These are phyloP conservation scores for Dreissena rostriformis DNA, from an alignment of 1,140 invertebrate genomes.

Conservation along the genomic window DNA sequence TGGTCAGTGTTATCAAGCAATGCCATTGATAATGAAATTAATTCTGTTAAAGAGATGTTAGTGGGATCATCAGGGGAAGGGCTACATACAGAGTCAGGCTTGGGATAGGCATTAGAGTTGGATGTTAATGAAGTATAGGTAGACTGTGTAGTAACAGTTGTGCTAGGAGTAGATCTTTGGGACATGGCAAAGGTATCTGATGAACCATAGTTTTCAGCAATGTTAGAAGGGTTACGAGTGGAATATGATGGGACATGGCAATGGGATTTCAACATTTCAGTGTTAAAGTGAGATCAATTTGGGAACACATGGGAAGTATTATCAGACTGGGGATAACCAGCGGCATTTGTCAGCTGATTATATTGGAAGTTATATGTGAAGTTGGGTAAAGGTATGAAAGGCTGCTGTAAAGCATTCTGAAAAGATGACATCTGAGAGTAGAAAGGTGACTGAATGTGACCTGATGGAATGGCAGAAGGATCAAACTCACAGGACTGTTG, in stretches of 20 bases:
- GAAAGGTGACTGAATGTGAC: neutral
- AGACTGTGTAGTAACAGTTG: neutral
- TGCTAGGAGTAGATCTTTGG: neutral
- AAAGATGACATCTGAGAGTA: slow-evolving; percentile 12
- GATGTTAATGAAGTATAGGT: neutral
- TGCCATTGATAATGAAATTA: neutral
- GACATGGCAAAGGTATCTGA: slow-evolving; percentile 5
- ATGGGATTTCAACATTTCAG: neutral
- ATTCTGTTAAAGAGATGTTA: neutral
- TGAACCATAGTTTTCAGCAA: neutral
- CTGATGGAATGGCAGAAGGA: neutral
- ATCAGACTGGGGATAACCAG: neutral
- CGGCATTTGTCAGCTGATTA: neutral
- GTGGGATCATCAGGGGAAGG: neutral
- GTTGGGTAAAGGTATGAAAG: neutral
- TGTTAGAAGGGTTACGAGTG: neutral
- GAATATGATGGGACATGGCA: neutral
- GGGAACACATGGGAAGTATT: neutral
- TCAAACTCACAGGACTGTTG: slow-evolving; percentile 3
- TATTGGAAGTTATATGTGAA: slow-evolving; percentile 14
- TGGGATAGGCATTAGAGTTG: neutral
- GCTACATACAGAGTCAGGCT: neutral
- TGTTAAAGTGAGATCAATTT: neutral
- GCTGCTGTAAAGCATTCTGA: slow-evolving; percentile 18
- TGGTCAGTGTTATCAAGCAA: neutral